phyloP scores from a whole-genome alignment of 2,113 vertebrate species.

The Saccopteryx leptura region DNA sequence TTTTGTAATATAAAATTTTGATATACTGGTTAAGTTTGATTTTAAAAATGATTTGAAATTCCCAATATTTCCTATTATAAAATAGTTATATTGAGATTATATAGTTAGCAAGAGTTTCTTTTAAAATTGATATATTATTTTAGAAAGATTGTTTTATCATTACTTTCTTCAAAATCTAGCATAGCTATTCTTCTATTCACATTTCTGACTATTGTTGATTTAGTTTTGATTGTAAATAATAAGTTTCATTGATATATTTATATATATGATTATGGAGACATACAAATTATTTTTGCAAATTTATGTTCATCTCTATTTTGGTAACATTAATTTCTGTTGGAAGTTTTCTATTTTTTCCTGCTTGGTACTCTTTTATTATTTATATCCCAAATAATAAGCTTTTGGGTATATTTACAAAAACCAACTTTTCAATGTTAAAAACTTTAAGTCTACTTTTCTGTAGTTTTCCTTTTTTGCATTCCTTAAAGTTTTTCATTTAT shows the following conservation, averaged over 20 bases:
- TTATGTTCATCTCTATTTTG: neutral
- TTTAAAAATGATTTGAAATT: neutral
- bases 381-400: neutral
- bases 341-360: neutral
- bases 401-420: neutral
- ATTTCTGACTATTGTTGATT: neutral
- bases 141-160: neutral
- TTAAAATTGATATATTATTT: neutral
- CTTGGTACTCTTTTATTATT: neutral
- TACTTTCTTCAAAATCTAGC: neutral
- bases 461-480: neutral
- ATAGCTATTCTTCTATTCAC: neutral
- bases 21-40: neutral
- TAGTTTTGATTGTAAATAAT: neutral
- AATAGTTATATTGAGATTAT: neutral
- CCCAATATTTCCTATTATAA: neutral
- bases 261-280: neutral
- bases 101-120: neutral
- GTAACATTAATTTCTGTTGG: neutral
- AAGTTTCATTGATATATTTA: neutral
- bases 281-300: neutral
- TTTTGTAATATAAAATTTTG: neutral
- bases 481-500: neutral
- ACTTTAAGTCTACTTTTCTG: neutral
- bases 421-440: neutral